phyloP scores from a whole-genome alignment of 2,888 invertebrate genomes.

The Melitaea athalia region DNA sequence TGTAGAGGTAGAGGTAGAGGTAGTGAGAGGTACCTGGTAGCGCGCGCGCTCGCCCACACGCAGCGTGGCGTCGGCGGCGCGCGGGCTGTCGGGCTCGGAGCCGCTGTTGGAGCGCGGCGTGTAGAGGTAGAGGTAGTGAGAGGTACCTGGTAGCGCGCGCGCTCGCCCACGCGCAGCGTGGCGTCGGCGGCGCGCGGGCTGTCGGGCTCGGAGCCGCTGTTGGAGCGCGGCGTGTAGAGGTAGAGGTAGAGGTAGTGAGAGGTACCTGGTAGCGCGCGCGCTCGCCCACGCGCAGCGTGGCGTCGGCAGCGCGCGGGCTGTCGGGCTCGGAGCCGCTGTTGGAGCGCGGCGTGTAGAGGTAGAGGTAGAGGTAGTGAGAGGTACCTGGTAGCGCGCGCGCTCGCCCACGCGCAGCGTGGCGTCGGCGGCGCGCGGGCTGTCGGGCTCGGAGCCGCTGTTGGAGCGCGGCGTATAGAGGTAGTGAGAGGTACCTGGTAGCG shows the following conservation, averaged over 20 bases:
- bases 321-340: constrained; percentile 58
- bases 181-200: constrained; percentile 65
- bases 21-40: too few relatives aligned
- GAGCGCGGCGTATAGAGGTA: too few relatives aligned
- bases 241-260: background rate
- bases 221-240: too few relatives aligned
- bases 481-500: too few relatives aligned
- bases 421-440: constrained; percentile 64
- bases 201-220: constrained; percentile 46
- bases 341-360: too few relatives aligned
- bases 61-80: too few relatives aligned
- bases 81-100: too few relatives aligned
- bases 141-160: too few relatives aligned
- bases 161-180: constrained; percentile 55
- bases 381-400: constrained; percentile 64
- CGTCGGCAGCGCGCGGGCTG: constrained; percentile 64
- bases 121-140: too few relatives aligned
- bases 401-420: constrained; percentile 73
- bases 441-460: constrained; percentile 72
- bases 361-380: background rate
- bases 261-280: constrained; percentile 64
- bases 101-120: too few relatives aligned
- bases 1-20: too few relatives aligned
- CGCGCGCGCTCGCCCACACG: too few relatives aligned
- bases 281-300: constrained; percentile 72